These are phyloP conservation scores for Sebastes goodei DNA, from an alignment of 2,797 vertebrate genomes.

Conservation along the genomic window DNA sequence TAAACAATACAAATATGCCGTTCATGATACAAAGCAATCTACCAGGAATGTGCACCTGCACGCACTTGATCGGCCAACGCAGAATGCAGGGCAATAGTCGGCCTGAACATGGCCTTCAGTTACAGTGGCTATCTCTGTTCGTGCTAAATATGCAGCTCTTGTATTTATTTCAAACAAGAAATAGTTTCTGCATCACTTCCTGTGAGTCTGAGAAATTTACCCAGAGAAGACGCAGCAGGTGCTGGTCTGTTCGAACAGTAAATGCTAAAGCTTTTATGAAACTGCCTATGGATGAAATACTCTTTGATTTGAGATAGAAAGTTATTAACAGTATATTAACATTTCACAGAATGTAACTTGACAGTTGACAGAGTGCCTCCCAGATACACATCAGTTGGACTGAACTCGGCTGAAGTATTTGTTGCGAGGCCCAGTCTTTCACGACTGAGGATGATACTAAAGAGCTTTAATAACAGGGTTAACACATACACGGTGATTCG, in stretches of 20 bases:
- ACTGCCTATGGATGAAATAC: background rate
- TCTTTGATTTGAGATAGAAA: slow-evolving; percentile 7
- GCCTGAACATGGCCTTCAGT: background rate
- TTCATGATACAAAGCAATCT: background rate
- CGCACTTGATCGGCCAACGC: background rate
- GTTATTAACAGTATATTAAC: slow-evolving; percentile 5
- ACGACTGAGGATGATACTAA: background rate
- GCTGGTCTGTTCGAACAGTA: background rate
- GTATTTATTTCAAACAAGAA: slow-evolving; percentile 16
- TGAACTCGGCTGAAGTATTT: background rate
- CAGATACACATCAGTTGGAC: background rate
- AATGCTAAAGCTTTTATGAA: background rate
- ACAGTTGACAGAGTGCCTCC: background rate
- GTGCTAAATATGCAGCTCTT: background rate
- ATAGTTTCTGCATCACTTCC: background rate
- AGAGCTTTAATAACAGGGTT: slow-evolving; percentile 53
- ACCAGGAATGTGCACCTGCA: background rate
- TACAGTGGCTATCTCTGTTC: background rate
- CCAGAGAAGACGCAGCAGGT: background rate
- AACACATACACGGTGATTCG: slow-evolving; percentile 19
- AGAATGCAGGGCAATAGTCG: background rate
- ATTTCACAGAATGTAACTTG: background rate
- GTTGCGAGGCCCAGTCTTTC: background rate
- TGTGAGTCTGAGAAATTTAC: background rate
- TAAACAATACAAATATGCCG: background rate